Conservation (phyloP, 2,113 vertebrate genomes). For the Ursus arctos region DNA sequence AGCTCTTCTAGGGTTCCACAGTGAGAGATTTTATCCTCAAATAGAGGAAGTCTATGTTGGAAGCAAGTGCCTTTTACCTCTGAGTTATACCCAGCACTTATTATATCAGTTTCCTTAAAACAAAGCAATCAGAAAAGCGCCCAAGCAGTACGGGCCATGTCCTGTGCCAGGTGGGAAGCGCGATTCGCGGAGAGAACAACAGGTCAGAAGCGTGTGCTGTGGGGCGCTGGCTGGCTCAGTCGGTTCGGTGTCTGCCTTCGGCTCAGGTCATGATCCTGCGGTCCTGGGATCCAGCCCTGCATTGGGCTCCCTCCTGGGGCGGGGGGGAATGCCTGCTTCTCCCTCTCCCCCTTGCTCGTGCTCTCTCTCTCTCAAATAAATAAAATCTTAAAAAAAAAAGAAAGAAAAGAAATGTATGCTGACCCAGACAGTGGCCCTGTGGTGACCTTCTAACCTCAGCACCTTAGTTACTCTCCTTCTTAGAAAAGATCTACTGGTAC, state of each 20-base stretch:
- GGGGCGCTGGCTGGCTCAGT: neutral
- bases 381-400: neutral
- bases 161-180: neutral
- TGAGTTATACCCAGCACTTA: slow-evolving; percentile 42
- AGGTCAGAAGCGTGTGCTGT: neutral
- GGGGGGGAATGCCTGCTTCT: neutral
- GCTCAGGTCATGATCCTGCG: neutral
- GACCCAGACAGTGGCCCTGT: neutral
- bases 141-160: neutral
- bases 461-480: neutral
- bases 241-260: neutral
- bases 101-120: slow-evolving; percentile 29
- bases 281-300: neutral
- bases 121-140: neutral
- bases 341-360: too few species aligned
- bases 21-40: slow-evolving; percentile 1
- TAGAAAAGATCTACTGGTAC: neutral
- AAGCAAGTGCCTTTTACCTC: slow-evolving; percentile 40
- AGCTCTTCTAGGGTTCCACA: neutral
- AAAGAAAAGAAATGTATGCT: neutral
- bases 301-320: too few species aligned
- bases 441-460: neutral
- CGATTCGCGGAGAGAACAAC: neutral
- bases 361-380: neutral
- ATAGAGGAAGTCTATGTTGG: neutral